Base-by-base conservation (phyloP, 2,113 vertebrate genomes). In the Orientallactaga bullata region DNA sequence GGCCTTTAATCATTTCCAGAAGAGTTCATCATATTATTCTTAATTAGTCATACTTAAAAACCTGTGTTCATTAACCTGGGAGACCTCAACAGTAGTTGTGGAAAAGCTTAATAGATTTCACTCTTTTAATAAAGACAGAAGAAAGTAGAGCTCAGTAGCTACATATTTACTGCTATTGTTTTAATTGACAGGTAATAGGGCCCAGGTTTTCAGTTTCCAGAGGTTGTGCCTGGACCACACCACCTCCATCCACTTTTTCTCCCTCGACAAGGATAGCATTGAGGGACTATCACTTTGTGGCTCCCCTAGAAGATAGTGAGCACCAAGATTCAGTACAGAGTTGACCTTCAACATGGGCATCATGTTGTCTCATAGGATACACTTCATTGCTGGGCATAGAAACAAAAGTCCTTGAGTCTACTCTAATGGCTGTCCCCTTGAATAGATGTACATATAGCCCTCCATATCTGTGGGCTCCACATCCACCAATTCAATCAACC, bases 1-100 rank as follows among this genome's bases (percentile, higher is more conserved):
- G 24, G 4, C 35, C 35, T 58, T 5, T 89, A 58, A 63, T 96
- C n/a, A 84, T 89, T 91, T 83, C 80, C 60, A 77, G 58, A 74
- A 79, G 74, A 81, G 89, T 68, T 84, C 37, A 17, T 55, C 51
- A 3, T 80, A 30, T 69, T 60, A 15, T 84, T 91, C 71, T 94
- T 91, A 82, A 95, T 94, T 91, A 95, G 79, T 51, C 65, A 42
- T 66, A 28, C 89, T 94, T 88, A 85, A 58, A 93, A 90, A 55
- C 39, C 30, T 89, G 68, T 69, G 65, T 88, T 89, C 66, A 7
- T 89, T 95, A 91, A 69, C 80, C 39, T 81, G 51, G 10, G 42
- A 73, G 86, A 39, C 86, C 81, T 95, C 90, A 61, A 26, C 80
- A 23, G 9, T n/a, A 66, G 39, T 3, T 30, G 28, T 79, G 20